Conservation (phyloP, 2,113 vertebrate species). For the Elgaria multicarinata region DNA sequence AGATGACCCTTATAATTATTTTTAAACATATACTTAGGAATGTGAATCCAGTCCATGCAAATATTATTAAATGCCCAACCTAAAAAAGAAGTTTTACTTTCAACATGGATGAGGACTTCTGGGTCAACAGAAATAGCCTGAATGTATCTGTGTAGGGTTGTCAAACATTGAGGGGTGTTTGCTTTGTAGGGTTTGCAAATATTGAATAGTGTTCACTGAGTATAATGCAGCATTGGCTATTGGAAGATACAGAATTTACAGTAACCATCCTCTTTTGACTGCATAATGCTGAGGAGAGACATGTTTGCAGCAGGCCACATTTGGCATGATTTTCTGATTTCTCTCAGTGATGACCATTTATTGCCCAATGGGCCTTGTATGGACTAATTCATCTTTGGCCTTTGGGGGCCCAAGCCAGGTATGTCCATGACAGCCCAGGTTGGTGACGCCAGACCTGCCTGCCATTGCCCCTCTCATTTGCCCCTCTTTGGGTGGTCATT, state of each 20-base stretch:
- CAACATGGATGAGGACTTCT: background rate
- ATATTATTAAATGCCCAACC: background rate
- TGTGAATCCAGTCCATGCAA: background rate
- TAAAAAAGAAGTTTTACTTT: background rate
- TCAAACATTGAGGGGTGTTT: constrained; percentile 5
- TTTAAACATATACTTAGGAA: background rate
- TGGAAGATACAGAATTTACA: constrained; percentile 53
- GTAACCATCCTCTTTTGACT: constrained; percentile 71
- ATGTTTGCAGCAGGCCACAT: constrained; percentile 69
- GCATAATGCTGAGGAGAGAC: constrained; percentile 54
- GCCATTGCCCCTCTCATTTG: background rate
- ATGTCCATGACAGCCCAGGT: too few relatives aligned
- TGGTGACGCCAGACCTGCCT: too few relatives aligned
- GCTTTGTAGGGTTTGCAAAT: background rate
- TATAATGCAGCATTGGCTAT: constrained; percentile 57
- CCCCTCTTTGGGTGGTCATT: background rate
- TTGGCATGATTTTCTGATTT: constrained; percentile 57
- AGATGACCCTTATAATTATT: background rate
- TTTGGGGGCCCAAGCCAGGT: background rate
- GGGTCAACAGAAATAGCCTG: background rate
- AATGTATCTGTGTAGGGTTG: background rate
- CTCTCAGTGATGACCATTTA: constrained; percentile 79
- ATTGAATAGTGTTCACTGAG: constrained; percentile 10
- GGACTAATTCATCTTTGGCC: constrained; percentile 72
- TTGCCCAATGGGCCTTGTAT: constrained; percentile 76